These are phyloP conservation scores for Thamnophis elegans DNA, from an alignment of 2,797 vertebrate genomes.

Conservation along the genomic window DNA sequence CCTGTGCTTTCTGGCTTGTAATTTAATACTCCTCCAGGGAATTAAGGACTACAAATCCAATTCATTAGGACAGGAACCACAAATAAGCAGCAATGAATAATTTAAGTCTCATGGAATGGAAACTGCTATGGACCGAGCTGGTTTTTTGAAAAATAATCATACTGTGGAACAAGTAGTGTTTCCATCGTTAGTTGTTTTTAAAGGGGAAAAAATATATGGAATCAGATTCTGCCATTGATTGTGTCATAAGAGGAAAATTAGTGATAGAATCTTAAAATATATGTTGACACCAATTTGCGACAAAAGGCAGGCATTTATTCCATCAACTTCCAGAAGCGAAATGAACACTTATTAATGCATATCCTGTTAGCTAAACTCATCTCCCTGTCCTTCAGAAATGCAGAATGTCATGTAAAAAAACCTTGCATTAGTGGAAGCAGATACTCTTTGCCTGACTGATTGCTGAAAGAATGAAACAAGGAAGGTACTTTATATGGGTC, in stretches of 20 bases:
- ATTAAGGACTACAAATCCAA: slow-evolving; percentile 16
- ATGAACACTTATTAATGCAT: background rate
- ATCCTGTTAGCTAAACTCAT: background rate
- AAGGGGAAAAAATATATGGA: no score
- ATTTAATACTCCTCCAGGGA: background rate
- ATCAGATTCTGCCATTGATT: background rate
- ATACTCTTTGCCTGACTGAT: background rate
- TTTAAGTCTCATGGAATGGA: background rate
- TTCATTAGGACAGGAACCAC: slow-evolving; percentile 8
- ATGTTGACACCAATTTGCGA: background rate
- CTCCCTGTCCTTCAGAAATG: background rate
- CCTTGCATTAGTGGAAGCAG: background rate
- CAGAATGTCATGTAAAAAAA: background rate
- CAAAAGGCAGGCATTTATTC: background rate
- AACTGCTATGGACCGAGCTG: slow-evolving; percentile 3
- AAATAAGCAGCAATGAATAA: background rate
- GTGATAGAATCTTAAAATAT: background rate
- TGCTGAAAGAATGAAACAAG: background rate
- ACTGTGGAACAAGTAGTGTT: background rate
- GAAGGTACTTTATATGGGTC: background rate
- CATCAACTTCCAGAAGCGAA: background rate
- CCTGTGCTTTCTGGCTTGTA: background rate
- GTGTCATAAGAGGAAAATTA: background rate
- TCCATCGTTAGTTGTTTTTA: background rate
- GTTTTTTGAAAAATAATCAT: slow-evolving; percentile 3